Base-by-base conservation (phyloP, 1,140 invertebrate species). In the Meloidogyne hapla region DNA sequence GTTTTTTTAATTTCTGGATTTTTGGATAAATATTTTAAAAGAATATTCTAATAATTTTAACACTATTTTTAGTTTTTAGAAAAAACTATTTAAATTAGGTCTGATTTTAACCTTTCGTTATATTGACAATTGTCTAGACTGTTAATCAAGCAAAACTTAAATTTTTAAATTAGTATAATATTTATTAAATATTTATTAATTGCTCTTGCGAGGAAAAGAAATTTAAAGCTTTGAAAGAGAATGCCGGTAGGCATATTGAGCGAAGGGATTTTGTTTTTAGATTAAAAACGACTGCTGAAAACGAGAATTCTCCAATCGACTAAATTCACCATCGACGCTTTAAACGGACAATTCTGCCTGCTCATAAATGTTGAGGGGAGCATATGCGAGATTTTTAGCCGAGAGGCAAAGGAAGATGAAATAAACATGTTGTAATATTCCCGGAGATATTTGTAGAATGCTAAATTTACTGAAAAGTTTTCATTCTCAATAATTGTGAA, bases 321-420 rank as follows among this genome's bases (percentile, higher is more conserved):
- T 56, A 56, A 56, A 13, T 56, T 56, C n/a, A 56, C 48, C 18
- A 56, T 56, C 48, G 18, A n/a, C 48, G 18, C 18, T 56, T n/a
- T 56, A n/a, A 56, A 56, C 48, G 18, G 3, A 56, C n/a, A n/a
- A n/a, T n/a, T 56, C n/a, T 48, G 15, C 13, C 13, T 48, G 45
- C 48, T 21, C 48, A 56, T n/a, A 56, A 56, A n/a, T 13, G 12
- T 48, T 56, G 48, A 56, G n/a, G n/a, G 18, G n/a, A 56, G 48
- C 18, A 56, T 56, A 33, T 33, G n/a, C 66, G 42, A 68, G 66
- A 68, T 40, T 56, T 56, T 56, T 56, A 56, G 48, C 48, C 48
- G 48, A 15, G 48, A 56, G 48, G 48, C 48, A 56, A 56, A 56
- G 18, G n/a, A 56, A 56, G 12, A 18, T 56, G n/a, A 56, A 21